Percentiles rank a stretch among this genome's conserved stretches.
Conservation (phyloP, 2,888 invertebrate species). For the Frankliniella fusca region DNA sequence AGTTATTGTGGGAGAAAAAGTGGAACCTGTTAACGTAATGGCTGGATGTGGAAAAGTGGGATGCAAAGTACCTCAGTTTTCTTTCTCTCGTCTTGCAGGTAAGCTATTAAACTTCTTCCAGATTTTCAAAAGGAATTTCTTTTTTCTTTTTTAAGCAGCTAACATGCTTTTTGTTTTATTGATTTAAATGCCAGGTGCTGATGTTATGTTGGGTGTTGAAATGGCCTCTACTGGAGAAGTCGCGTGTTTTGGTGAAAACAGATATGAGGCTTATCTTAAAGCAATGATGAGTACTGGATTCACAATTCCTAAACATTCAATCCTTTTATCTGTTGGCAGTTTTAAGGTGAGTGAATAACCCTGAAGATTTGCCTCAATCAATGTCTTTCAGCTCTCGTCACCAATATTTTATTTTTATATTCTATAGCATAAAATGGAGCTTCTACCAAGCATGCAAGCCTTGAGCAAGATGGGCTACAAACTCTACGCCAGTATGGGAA, state of each 20-base stretch:
- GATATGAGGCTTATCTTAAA: slow-evolving; percentile 96
- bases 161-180: slow-evolving; percentile 1
- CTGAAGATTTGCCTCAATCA: slow-evolving; percentile 34
- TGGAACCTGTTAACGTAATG: slow-evolving; percentile 79
- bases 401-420: slow-evolving; percentile 22
- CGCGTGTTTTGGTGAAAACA: slow-evolving; percentile 97
- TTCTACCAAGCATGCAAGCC: slow-evolving; percentile 74
- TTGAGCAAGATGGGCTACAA: slow-evolving; percentile 91
- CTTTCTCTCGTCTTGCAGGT: slow-evolving; percentile 91
- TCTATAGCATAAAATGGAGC: slow-evolving; percentile 83
- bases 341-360: slow-evolving; percentile 69
- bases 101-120: neutral
- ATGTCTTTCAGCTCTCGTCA: slow-evolving; percentile 27
- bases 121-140: neutral
- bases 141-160: neutral
- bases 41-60: slow-evolving; percentile 85
- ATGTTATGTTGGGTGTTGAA: slow-evolving; percentile 97
- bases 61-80: slow-evolving; percentile 97
- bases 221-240: slow-evolving; percentile 99
- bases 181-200: slow-evolving; percentile 63
- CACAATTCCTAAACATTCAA: slow-evolving; percentile 86
- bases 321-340: slow-evolving; percentile 92
- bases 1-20: slow-evolving; percentile 81
- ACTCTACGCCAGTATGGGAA: slow-evolving; percentile 96
- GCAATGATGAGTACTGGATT: slow-evolving; percentile 98